These are phyloP conservation scores for Allolobophora icterica DNA, from an alignment of 2,888 invertebrate species.

Conservation along the genomic window DNA sequence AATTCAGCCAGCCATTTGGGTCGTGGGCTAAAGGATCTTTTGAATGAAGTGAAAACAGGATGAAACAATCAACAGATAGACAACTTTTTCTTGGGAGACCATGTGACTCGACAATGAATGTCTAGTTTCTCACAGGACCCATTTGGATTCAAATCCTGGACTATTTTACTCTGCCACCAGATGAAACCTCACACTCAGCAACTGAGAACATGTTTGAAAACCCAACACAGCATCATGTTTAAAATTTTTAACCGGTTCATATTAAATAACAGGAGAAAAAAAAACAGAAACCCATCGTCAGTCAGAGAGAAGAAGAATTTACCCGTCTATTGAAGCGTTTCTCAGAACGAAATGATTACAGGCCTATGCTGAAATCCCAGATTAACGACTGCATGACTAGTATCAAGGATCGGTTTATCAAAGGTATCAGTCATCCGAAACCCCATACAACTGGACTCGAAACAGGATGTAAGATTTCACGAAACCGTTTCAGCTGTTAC, in stretches of 20 bases:
- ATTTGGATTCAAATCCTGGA: no score
- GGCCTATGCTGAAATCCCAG: not conserved
- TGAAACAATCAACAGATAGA: not conserved
- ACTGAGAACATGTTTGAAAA: no score
- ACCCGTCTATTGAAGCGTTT: not conserved
- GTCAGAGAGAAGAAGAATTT: not conserved
- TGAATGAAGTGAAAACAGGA: no score
- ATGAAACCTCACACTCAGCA: no score
- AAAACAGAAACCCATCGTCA: not conserved
- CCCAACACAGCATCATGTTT: not conserved
- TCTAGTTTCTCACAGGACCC: no score
- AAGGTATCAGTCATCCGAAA: not conserved
- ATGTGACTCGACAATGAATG: not conserved
- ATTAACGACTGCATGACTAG: not conserved
- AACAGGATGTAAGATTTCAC: not conserved
- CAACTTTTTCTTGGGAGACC: not conserved
- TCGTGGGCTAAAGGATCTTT: no score
- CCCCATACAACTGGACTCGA: not conserved
- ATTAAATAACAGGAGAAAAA: not conserved
- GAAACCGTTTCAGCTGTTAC: not conserved
- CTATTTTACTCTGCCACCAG: no score
- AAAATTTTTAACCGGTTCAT: not conserved
- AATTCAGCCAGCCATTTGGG: no score
- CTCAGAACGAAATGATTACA: not conserved
- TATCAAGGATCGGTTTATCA: not conserved